Base-by-base conservation (phyloP, 2,113 vertebrate genomes). In the Festucalex cinctus region DNA sequence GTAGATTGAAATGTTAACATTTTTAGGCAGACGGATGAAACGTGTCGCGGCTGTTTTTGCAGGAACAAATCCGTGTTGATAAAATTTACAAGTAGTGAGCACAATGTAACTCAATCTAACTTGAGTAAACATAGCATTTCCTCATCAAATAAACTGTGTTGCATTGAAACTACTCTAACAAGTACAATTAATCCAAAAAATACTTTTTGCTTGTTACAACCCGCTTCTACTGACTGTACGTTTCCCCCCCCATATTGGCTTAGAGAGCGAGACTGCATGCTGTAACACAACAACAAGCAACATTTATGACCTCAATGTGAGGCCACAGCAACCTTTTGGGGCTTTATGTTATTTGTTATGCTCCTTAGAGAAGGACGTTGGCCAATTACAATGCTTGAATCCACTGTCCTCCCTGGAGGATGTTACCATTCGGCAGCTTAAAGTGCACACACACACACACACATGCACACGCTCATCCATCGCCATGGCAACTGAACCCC, bases 371-470 rank as follows among this genome's bases (percentile, higher is more conserved):
- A 70, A 77, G 68, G 66, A 51, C 73, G 71, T 51, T 36, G 71
- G 64, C 77, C 83, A 83, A 84, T 87, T 86, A 84, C 73, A 72
- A 66, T 68, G 68, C 60, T 79, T n/a, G 24, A 51, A 82, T 79
- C 65, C 68, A 13, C 66, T 3, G 43, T 67, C 59, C 76, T 78
- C 82, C 14, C 8, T 76, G 73, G 81, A 87, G 74, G 80, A 82
- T 73, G 78, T 53, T 84, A 68, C 65, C 51, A 24, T 63, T 75
- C 76, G 82, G 35, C 79, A 62, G 74, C 80, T 80, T 41, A 77
- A 80, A 80, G 83, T 66, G 22, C 84, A 88, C 87, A 87, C 86
- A 89, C 76, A 17, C 54, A 20, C 84, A 87, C 86, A 88, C 85
- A 89, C 74, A 22, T 22, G 13, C 26, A 14, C 54, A 32, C 16